Evolutionary conservation across 2,113 vertebrate genomes (phyloP).

Genomic region (rat (Rattus norvegicus)): DNA sequence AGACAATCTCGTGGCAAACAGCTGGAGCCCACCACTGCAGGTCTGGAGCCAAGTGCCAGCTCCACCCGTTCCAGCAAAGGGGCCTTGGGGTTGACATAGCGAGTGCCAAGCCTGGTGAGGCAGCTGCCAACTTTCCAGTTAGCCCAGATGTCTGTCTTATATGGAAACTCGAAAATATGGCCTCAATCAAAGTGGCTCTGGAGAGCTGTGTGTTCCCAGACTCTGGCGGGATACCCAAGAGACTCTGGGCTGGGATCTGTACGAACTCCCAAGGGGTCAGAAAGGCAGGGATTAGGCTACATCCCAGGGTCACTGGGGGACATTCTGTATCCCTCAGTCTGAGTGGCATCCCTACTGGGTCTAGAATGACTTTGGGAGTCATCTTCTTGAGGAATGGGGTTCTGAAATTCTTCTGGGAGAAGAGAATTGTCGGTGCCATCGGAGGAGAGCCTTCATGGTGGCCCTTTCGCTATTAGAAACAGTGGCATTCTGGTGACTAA

Average conservation of each 20-base stretch:
- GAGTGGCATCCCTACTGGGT: neutral
- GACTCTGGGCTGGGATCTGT: neutral
- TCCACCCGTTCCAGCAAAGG: constrained; percentile 65
- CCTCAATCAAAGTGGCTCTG: constrained; percentile 60
- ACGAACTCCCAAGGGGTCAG: neutral
- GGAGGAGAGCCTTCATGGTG: neutral
- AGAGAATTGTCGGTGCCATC: neutral
- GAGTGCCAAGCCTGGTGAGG: constrained; percentile 81
- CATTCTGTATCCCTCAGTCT: neutral
- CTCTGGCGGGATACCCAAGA: neutral
- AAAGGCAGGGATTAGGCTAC: neutral
- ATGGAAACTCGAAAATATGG: constrained; percentile 84
- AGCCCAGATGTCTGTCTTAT: constrained; percentile 83
- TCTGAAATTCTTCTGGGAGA: constrained; percentile 42
- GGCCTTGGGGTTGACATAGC: constrained; percentile 73
- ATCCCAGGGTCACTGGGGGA: neutral
- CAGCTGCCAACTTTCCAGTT: constrained; percentile 86
- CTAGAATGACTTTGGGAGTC: neutral
- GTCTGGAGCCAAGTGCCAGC: constrained; percentile 70
- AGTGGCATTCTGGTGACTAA: neutral
- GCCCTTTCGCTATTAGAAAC: constrained; percentile 16
- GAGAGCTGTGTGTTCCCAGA: constrained; percentile 44
- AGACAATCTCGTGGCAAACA: neutral
- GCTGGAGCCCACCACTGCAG: constrained; percentile 73
- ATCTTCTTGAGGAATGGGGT: neutral